phyloP scores from a whole-genome alignment of 1,140 invertebrate species.

The Caerostris darwini region DNA sequence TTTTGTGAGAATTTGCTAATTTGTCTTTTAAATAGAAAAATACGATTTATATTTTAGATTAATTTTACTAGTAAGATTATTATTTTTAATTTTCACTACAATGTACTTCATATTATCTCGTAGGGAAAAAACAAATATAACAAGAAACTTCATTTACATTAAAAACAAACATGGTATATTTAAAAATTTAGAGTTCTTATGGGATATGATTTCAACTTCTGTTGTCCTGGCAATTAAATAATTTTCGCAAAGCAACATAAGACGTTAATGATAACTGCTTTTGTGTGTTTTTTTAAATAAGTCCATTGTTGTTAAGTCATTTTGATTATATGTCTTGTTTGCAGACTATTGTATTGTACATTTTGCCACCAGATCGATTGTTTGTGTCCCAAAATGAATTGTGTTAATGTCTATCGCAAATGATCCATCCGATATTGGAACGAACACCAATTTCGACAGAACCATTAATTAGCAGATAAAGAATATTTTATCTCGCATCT shows the following conservation, averaged over 20 bases:
- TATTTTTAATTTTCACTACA: too few species aligned
- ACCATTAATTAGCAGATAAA: slow-evolving; percentile 8
- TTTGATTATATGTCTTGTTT: slow-evolving; percentile 2
- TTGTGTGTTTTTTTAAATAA: not conserved
- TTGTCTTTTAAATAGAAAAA: too few species aligned
- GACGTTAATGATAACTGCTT: not conserved
- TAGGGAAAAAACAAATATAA: too few species aligned
- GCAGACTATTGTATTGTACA: not conserved
- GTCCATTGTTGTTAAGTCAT: not conserved
- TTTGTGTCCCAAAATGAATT: slow-evolving; percentile 5
- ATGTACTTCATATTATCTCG: too few species aligned
- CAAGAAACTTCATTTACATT: too few species aligned
- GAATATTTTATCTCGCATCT: not conserved
- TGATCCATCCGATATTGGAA: not conserved
- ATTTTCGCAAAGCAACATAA: not conserved
- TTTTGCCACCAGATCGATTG: not conserved
- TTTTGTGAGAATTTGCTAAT: too few species aligned
- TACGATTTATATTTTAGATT: too few species aligned
- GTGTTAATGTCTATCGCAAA: not conserved
- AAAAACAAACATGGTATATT: too few species aligned
- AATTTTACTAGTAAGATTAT: too few species aligned
- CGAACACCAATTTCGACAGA: not conserved
- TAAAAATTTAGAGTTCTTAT: too few species aligned
- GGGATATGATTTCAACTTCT: not conserved
- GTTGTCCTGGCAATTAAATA: not conserved